phyloP scores from a whole-genome alignment of 2,797 vertebrate genomes.

The Monodelphis domestica region DNA sequence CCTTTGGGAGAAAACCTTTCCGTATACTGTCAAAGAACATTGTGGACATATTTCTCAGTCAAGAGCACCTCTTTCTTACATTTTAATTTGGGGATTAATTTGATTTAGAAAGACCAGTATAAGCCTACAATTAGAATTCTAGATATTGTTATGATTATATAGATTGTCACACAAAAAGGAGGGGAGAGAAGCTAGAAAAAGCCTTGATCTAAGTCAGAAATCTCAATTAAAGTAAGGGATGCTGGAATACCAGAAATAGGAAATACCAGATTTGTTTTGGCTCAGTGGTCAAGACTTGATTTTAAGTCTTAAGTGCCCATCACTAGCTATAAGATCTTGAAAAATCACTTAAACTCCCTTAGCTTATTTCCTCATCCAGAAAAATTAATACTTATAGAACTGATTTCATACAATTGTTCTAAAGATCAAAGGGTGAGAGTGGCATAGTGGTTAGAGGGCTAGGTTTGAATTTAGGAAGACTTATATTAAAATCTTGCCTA shows the following conservation, averaged over 20 bases:
- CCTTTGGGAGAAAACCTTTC: conserved; percentile 33
- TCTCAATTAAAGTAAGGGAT: neutral
- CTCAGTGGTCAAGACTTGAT: neutral
- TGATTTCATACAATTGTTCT: no score
- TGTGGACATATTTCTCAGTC: conserved; percentile 53
- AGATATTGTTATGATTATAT: conserved; percentile 69
- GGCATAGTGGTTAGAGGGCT: no score
- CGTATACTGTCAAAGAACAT: conserved; percentile 53
- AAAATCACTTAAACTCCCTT: neutral
- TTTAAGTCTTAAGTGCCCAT: neutral
- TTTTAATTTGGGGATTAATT: conserved; percentile 70
- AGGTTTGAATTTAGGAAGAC: no score
- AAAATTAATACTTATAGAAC: no score
- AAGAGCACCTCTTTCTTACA: conserved; percentile 66
- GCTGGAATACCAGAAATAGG: neutral
- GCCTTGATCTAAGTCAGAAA: neutral
- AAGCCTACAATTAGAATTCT: conserved; percentile 63
- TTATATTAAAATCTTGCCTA: no score
- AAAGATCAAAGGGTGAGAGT: no score
- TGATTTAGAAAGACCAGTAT: conserved; percentile 62
- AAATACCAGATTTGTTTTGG: neutral
- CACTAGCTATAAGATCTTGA: neutral
- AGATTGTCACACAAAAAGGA: conserved; percentile 45
- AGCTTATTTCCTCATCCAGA: neutral
- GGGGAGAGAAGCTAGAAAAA: conserved; percentile 6